Base-by-base conservation (phyloP, 2,113 vertebrate genomes). In the Sphaerodactylus townsendi region DNA sequence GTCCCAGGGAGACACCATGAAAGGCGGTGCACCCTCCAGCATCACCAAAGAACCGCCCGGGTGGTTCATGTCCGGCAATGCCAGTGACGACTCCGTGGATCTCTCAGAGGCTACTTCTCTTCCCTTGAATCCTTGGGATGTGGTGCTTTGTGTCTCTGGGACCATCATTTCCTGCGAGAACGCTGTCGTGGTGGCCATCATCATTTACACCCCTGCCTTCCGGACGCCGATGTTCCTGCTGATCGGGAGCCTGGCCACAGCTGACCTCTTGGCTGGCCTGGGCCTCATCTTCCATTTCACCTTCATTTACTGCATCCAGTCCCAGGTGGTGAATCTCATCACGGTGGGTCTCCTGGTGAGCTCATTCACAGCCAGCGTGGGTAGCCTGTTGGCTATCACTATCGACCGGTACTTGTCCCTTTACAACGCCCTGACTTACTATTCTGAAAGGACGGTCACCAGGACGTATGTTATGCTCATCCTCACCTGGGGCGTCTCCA, bases 351-450 rank as follows among this genome's bases (percentile, higher is more conserved):
- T 98, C 39, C 93, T 99, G 87, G 97, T 98, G 30, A 96, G 95
- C 73, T 98, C 98, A 10, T 97, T 99, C 87, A 97, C 96, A 0
- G 98, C 98, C 89, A 99, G 98, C 0, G 95, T 99, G 4, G 95
- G 97, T 94, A 98, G 97, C 94, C 95, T 99, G 82, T 93, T 99
- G 95, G 95, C 97, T 86, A 98, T 99, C 80, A 98, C 98, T 5
- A 92, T 99, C 3, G 98, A 99, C 94, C 96, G 98, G 21, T 99
- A 98, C 95, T 94, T 98, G 89, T 99, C 98, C 15, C 93, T 99
- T 80, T 98, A 97, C 94, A 97, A 97, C 0, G 98, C 98, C 30
- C 96, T 99, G 85, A 99, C 98, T 79, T 99, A 99, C 83, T 97
- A 97, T 82, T 99, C 98, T 0, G 93, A 97, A 75, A 95, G 96